phyloP scores from a whole-genome alignment of 37 sponge, comb jelly and placozoan species.

The Aplysina aerophoba region DNA sequence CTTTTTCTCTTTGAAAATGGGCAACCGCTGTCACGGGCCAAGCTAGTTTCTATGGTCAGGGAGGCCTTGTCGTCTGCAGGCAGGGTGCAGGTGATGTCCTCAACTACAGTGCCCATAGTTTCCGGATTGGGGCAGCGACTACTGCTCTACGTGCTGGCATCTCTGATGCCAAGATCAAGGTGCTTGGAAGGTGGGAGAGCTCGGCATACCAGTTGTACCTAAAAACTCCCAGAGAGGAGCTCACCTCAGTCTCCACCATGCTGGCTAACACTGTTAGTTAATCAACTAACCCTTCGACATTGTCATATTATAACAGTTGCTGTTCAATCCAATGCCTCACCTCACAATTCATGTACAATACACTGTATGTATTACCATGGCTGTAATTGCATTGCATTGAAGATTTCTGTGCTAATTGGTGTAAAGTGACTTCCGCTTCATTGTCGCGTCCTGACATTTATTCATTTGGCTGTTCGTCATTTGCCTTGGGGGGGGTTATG shows the following conservation, averaged over 20 bases:
- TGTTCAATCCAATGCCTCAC: too few species aligned
- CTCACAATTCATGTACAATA: too few species aligned
- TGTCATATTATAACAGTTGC: too few species aligned
- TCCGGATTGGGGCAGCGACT: conserved; percentile 15
- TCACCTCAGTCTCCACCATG: background rate
- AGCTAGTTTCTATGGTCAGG: background rate
- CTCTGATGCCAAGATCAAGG: conserved; percentile 1
- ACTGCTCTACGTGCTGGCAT: background rate
- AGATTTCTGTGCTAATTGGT: too few species aligned
- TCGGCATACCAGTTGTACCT: background rate
- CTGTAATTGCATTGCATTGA: too few species aligned
- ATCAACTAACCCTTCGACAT: too few species aligned
- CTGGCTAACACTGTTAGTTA: too few species aligned
- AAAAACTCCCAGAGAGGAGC: background rate
- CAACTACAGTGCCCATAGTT: background rate
- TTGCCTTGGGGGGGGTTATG: too few species aligned
- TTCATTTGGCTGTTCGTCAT: too few species aligned
- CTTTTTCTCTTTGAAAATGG: background rate
- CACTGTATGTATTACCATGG: too few species aligned
- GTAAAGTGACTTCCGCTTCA: too few species aligned
- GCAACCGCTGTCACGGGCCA: background rate
- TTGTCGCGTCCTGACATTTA: too few species aligned
- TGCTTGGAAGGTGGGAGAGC: conserved; percentile 12
- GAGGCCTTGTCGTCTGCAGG: background rate
- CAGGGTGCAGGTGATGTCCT: background rate